These are phyloP conservation scores for Galaxias olidus DNA, from an alignment of 2,797 vertebrate genomes.

Conservation along the genomic window DNA sequence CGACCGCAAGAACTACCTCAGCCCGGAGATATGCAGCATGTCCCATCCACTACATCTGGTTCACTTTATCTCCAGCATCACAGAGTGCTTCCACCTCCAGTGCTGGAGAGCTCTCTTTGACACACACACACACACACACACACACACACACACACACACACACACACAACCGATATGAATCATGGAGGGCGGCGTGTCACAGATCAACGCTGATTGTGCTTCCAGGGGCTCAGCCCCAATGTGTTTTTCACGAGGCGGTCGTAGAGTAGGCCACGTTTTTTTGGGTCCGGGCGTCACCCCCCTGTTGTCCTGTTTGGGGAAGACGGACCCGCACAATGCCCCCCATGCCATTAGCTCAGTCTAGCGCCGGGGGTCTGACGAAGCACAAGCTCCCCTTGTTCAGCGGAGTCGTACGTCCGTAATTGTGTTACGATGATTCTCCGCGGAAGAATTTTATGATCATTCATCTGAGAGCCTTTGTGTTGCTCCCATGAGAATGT, in stretches of 20 bases:
- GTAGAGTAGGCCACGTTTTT: conserved; percentile 54
- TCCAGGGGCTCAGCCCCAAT: conserved; percentile 46
- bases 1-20: conserved; percentile 68
- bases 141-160: conserved; percentile 23
- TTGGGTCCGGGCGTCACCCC: conserved; percentile 57
- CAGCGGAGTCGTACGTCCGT: conserved; percentile 45
- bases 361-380: conserved; percentile 25
- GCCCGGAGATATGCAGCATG: conserved; percentile 60
- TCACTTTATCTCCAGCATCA: conserved; percentile 75
- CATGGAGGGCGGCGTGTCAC: conserved; percentile 39
- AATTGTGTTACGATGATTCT: conserved; percentile 59
- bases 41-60: conserved; percentile 77
- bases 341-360: conserved; percentile 51
- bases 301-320: conserved; percentile 52
- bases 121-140: conserved; percentile 26
- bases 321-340: conserved; percentile 53
- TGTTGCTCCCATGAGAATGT: conserved; percentile 39
- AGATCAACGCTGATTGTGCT: conserved; percentile 40
- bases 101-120: conserved; percentile 21
- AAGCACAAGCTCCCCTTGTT: conserved; percentile 44
- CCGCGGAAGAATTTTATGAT: conserved; percentile 59
- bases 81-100: conserved; percentile 65
- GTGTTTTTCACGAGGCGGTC: conserved; percentile 70
- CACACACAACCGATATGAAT: conserved; percentile 37
- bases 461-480: conserved; percentile 47